These are phyloP conservation scores for Acrobasis repandana DNA, from an alignment of 2,888 invertebrate genomes.

Conservation along the genomic window DNA sequence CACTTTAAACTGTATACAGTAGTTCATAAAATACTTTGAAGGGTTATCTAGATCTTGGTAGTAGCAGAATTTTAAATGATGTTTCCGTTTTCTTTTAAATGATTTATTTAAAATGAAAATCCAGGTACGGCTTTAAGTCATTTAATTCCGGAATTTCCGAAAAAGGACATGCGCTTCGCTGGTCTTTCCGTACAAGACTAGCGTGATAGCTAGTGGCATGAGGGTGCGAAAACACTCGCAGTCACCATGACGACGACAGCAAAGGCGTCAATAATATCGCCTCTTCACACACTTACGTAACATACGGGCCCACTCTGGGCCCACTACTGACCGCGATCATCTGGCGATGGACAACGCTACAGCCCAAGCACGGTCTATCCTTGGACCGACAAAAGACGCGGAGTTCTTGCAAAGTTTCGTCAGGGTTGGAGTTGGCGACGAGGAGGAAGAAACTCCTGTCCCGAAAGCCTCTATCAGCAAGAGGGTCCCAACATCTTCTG, in stretches of 20 bases:
- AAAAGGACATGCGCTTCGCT: constrained; percentile 30
- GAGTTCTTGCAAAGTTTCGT: constrained; percentile 92
- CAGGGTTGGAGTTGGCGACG: constrained; percentile 85
- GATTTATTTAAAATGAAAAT: too few species aligned
- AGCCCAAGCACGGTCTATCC: constrained; percentile 81
- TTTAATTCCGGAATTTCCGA: not conserved
- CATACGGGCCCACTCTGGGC: constrained; percentile 27
- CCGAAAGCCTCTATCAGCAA: constrained; percentile 74
- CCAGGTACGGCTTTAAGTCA: too few species aligned
- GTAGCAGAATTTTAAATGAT: too few species aligned
- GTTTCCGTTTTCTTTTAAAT: too few species aligned
- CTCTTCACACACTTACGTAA: constrained; percentile 71
- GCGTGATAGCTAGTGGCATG: constrained; percentile 49
- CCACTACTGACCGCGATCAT: not conserved
- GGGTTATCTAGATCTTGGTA: too few species aligned
- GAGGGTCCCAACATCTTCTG: constrained; percentile 59
- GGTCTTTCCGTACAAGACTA: constrained; percentile 43
- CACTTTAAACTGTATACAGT: too few species aligned
- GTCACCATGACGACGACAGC: constrained; percentile 73
- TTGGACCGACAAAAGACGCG: constrained; percentile 87
- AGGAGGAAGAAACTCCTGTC: constrained; percentile 74
- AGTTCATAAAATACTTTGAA: too few species aligned
- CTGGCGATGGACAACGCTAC: constrained; percentile 61
- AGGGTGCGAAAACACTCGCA: constrained; percentile 72
- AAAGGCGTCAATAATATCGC: constrained; percentile 72